Conservation (phyloP, 2,113 vertebrate species). For the Aptenodytes patagonicus region DNA sequence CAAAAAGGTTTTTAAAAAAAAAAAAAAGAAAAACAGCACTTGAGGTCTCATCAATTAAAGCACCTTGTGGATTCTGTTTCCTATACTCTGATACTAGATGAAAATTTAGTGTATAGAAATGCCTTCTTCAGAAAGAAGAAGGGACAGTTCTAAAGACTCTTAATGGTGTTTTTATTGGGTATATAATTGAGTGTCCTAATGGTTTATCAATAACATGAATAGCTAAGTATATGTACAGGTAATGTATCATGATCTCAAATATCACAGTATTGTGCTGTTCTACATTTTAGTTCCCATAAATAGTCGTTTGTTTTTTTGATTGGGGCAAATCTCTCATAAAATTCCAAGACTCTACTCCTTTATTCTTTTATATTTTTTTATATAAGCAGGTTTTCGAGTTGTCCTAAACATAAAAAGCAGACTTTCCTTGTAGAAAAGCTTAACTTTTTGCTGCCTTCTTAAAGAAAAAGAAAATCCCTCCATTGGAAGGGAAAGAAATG, state of each 20-base stretch:
- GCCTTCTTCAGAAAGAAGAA: slow-evolving; percentile 73
- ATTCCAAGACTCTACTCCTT: slow-evolving; percentile 65
- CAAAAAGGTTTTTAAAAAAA: slow-evolving; percentile 43
- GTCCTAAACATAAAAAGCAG: slow-evolving; percentile 63
- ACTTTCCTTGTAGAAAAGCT: slow-evolving; percentile 73
- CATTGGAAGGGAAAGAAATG: slow-evolving; percentile 69
- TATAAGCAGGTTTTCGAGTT: slow-evolving; percentile 74
- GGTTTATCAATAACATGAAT: slow-evolving; percentile 81
- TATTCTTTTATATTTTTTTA: slow-evolving; percentile 77
- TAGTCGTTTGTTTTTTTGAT: slow-evolving; percentile 59
- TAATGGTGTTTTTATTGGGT: slow-evolving; percentile 78
- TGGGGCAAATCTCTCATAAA: slow-evolving; percentile 64
- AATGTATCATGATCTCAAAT: slow-evolving; percentile 67
- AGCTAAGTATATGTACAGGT: slow-evolving; percentile 66
- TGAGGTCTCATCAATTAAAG: slow-evolving; percentile 86
- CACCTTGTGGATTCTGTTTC: slow-evolving; percentile 87
- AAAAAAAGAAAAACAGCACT: slow-evolving; percentile 80
- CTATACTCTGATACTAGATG: slow-evolving; percentile 81
- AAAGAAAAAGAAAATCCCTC: slow-evolving; percentile 66
- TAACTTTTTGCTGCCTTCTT: slow-evolving; percentile 72
- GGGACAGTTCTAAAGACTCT: slow-evolving; percentile 78
- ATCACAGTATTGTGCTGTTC: slow-evolving; percentile 72
- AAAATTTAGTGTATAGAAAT: slow-evolving; percentile 83
- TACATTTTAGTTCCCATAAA: slow-evolving; percentile 71
- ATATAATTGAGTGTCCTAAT: slow-evolving; percentile 80